These are phyloP conservation scores for Sitta europaea DNA, from an alignment of 2,113 vertebrate species.

Conservation along the genomic window DNA sequence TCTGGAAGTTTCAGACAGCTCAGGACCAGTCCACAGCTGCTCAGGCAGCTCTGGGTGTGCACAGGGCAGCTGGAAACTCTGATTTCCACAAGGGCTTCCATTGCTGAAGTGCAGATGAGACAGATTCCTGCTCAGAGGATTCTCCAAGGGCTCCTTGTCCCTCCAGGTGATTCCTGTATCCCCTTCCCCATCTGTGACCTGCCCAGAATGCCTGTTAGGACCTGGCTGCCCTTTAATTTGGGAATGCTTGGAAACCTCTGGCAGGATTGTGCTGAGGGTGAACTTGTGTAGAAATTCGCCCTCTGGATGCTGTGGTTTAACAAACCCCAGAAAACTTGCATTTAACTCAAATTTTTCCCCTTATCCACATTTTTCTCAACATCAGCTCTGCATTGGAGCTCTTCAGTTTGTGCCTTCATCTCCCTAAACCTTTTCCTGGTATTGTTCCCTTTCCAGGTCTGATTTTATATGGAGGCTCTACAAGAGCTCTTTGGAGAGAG, in stretches of 20 bases:
- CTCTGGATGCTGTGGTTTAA: background rate
- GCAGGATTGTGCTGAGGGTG: background rate
- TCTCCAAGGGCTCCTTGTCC: background rate
- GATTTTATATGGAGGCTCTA: background rate
- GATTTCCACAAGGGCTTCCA: background rate
- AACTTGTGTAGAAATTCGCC: background rate
- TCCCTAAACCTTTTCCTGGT: background rate
- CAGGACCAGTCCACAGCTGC: background rate
- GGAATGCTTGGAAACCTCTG: background rate
- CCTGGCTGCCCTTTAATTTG: background rate
- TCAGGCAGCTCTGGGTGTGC: background rate
- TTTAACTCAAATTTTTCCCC: background rate
- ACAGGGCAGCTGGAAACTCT: background rate
- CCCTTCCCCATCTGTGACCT: background rate
- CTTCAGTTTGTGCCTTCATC: background rate
- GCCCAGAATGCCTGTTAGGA: background rate
- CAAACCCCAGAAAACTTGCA: background rate
- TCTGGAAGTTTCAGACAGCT: background rate
- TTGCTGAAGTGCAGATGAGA: background rate
- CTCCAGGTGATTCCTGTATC: background rate
- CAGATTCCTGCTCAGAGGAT: background rate
- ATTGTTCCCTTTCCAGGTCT: background rate
- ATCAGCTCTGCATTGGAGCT: background rate
- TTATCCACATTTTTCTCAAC: background rate
- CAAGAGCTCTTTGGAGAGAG: background rate